Conservation (phyloP, 2,113 vertebrate species). For the Rhegmatorhina hoffmannsi region DNA sequence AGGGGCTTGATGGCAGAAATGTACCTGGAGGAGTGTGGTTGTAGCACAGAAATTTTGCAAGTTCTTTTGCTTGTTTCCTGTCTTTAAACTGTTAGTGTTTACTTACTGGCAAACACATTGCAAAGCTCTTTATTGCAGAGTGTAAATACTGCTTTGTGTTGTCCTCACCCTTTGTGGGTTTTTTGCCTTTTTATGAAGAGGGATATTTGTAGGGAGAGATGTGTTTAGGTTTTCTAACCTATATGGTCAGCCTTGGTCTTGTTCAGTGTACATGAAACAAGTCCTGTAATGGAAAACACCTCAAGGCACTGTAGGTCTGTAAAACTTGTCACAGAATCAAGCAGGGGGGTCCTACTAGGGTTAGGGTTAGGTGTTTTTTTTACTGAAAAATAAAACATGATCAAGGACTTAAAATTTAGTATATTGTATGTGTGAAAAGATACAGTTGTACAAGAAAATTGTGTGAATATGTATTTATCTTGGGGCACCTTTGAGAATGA, state of each 20-base stretch:
- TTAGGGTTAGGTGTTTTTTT: too few relatives aligned
- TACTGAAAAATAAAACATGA: background rate
- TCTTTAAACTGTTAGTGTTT: background rate
- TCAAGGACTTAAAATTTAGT: background rate
- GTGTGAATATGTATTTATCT: background rate
- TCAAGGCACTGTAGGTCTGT: background rate
- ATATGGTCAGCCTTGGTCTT: background rate
- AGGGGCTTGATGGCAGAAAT: background rate
- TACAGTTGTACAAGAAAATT: background rate
- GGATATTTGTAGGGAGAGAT: background rate
- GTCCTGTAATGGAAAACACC: background rate
- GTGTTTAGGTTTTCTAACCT: background rate
- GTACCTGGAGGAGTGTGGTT: background rate
- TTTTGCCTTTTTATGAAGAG: background rate
- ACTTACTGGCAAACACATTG: background rate
- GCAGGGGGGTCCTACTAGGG: background rate
- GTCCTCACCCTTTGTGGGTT: background rate
- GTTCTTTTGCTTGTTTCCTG: background rate
- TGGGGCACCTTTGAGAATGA: conserved; percentile 14
- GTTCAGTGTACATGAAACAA: background rate
- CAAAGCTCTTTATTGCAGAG: background rate
- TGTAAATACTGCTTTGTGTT: background rate
- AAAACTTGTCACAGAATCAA: background rate
- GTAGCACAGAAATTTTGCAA: background rate
- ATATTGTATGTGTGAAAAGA: background rate